Conservation (phyloP, 2,113 vertebrate genomes). For the Pungitius pungitius region DNA sequence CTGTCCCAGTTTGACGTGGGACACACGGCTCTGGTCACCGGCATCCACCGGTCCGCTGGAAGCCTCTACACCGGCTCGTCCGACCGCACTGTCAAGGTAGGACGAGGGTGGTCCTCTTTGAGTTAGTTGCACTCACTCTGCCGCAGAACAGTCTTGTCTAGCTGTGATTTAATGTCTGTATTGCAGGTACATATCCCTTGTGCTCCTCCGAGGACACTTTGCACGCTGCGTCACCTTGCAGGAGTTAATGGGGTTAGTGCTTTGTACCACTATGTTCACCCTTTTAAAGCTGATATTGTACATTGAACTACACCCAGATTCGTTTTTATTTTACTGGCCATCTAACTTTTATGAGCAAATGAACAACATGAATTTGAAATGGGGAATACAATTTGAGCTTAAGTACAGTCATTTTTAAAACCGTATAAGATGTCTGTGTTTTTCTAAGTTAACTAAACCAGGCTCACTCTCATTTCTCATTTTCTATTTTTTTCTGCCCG, state of each 20-base stretch:
- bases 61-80: slow-evolving; percentile 90
- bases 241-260: slow-evolving; percentile 86
- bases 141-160: background rate
- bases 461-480: slow-evolving; percentile 4
- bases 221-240: slow-evolving; percentile 79
- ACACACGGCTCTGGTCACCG: slow-evolving; percentile 88
- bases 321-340: background rate
- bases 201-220: slow-evolving; percentile 87
- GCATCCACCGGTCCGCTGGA: slow-evolving; percentile 84
- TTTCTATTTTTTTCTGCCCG: background rate
- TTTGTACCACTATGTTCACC: background rate
- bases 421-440: background rate
- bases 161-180: background rate
- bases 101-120: background rate
- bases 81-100: slow-evolving; percentile 88
- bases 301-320: background rate
- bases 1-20: slow-evolving; percentile 86
- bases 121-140: background rate
- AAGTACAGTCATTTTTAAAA: background rate
- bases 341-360: background rate
- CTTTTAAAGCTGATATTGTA: background rate
- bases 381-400: background rate
- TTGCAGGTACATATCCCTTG: slow-evolving; percentile 89
- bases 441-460: background rate
- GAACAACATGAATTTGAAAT: background rate